Evolutionary conservation across 2,888 invertebrate species (phyloP), one percentile per base, ranked within the genome.

Genomic region (Odontothrips loti): DNA sequence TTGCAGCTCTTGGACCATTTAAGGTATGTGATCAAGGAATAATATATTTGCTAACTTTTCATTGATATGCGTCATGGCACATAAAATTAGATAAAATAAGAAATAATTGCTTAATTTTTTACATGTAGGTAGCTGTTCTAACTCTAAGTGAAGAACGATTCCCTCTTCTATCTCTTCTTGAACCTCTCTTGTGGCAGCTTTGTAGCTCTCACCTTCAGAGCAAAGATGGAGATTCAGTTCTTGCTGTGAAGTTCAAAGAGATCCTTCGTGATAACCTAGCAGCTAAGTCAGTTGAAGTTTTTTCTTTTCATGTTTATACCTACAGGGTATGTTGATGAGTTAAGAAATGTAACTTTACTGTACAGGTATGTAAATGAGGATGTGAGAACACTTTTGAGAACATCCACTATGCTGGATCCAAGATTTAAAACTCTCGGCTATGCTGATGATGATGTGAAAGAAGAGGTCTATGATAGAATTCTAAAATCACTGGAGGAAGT

Each of bases 81-180:
- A 47, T 47, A 81, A n/a, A 27, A n/a, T 68, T 79, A 34, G 29
- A 20, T 48, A 9, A 34, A 43, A 15, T 81, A 3, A 6, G 34
- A 34, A 10, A 23, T 17, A 12, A 0, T 47, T 81, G 47, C 34
- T 34, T 80, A 17, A 80, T 23, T 80, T 79, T 10, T 34, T 29
- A 47, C 75, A 83, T 82, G 11, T 83, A 86, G 85, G 88, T 89
- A 34, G 89, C 89, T 1, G 88, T 88, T 29, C 87, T 88, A 85
- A 89, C 89, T 0, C 85, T 89, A 1, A 88, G 88, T 80, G 89
- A 89, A 83, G 89, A 89, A 81, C 89, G 88, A 83, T 87, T 87
- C 84, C 89, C 89, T 17, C 84, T 89, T 1, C 87, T 89, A 83
- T 89, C 89, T 0, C 84, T 89, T 23, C 82, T 89, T n/a, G 89